Percentiles rank a stretch among this genome's conserved stretches.
These are phyloP conservation scores for Petrolisthes manimaculis DNA, from an alignment of 2,888 invertebrate species.

Conservation along the genomic window DNA sequence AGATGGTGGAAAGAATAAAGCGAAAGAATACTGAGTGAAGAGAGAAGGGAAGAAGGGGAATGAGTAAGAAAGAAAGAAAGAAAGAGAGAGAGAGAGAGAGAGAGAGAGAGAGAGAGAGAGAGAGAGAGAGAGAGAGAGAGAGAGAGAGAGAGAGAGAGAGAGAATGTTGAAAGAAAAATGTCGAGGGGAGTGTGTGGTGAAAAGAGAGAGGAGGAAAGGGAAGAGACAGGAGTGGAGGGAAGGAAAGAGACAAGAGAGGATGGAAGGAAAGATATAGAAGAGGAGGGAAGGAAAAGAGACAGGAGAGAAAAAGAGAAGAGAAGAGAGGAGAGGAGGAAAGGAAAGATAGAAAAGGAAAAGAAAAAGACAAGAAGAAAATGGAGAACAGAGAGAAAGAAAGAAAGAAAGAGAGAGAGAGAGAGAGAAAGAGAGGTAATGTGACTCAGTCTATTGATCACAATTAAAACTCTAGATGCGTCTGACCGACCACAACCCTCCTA, in stretches of 20 bases:
- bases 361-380: background rate
- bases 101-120: background rate
- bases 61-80: background rate
- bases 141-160: background rate
- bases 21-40: background rate
- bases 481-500: background rate
- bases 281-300: background rate
- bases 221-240: background rate
- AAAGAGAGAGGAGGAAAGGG: background rate
- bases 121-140: background rate
- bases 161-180: background rate
- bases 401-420: background rate
- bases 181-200: background rate
- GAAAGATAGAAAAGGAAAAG: background rate
- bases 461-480: constrained; percentile 36
- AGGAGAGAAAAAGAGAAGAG: background rate
- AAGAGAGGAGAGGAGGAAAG: background rate
- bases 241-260: background rate
- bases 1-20: background rate
- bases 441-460: constrained; percentile 37
- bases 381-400: background rate
- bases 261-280: background rate
- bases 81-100: too few species aligned
- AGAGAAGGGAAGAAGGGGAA: background rate
- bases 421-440: constrained; percentile 4